Conservation (phyloP, 2,797 vertebrate species). For the Rhadinocentrus ornatus region DNA sequence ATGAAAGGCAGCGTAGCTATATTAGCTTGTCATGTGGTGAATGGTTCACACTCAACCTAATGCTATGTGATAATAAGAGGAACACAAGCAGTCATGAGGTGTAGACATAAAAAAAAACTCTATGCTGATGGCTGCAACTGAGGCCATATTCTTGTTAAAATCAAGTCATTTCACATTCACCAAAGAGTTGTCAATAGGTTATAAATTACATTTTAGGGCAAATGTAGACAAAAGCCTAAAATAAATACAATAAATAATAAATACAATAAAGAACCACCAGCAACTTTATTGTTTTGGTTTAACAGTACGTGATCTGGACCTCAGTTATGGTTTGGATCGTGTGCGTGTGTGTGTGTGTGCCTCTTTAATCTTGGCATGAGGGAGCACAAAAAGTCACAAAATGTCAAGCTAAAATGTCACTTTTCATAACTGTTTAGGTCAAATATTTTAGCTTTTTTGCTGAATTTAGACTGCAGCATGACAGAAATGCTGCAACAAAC, state of each 20-base stretch:
- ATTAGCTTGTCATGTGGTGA: background rate
- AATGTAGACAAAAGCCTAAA: background rate
- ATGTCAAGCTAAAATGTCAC: conserved; percentile 65
- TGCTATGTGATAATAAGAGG: background rate
- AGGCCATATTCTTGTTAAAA: background rate
- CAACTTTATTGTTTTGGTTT: background rate
- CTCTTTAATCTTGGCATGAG: background rate
- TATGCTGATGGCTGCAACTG: background rate
- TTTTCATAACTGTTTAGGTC: conserved; percentile 50
- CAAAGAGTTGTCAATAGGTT: background rate
- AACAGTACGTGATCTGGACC: background rate
- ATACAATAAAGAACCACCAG: background rate
- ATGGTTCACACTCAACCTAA: background rate
- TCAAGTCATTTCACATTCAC: background rate
- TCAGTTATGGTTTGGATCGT: background rate
- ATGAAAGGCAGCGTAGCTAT: background rate
- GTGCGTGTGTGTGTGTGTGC: background rate
- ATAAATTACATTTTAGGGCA: background rate
- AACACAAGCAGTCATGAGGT: background rate
- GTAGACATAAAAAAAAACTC: background rate
- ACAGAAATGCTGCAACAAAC: conserved; percentile 1
- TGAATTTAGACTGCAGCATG: conserved; percentile 5
- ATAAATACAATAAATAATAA: background rate
- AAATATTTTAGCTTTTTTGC: conserved; percentile 17
- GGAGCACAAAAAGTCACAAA: conserved; percentile 49